phyloP scores from a whole-genome alignment of 1,140 invertebrate genomes.

The Bombus consobrinus region DNA sequence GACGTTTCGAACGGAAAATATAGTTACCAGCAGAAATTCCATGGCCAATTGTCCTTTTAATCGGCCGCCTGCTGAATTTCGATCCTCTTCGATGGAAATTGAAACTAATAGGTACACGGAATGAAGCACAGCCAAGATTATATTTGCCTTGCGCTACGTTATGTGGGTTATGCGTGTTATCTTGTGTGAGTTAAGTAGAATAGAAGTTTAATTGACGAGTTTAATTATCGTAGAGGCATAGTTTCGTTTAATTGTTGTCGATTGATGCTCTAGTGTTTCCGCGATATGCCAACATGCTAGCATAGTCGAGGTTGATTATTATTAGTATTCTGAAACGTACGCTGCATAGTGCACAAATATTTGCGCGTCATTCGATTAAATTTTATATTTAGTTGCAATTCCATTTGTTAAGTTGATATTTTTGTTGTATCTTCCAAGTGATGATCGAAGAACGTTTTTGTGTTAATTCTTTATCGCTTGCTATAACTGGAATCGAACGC shows the following conservation, averaged over 20 bases:
- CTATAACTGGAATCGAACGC: no score
- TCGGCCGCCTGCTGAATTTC: not conserved
- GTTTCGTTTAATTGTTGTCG: constrained; percentile 55
- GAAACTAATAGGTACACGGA: not conserved
- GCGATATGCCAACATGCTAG: not conserved
- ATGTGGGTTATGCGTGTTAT: not conserved
- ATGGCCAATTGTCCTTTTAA: not conserved
- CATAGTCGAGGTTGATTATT: constrained; percentile 42
- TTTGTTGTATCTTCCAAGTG: no score
- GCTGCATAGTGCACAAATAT: no score
- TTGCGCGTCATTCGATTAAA: no score
- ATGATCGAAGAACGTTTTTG: no score
- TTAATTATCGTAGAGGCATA: constrained; percentile 46
- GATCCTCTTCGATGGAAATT: no score
- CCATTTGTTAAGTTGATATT: no score
- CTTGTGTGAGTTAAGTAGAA: constrained; percentile 30
- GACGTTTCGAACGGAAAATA: not conserved
- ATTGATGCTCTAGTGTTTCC: not conserved
- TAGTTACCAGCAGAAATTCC: not conserved
- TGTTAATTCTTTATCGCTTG: no score
- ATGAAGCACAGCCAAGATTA: not conserved
- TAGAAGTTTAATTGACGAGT: constrained; percentile 44
- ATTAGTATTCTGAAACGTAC: not conserved
- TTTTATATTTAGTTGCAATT: no score
- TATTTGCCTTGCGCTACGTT: not conserved